Evolutionary conservation across 2,797 vertebrate species (phyloP).

Genomic region (Platyrinchus mystaceus): DNA sequence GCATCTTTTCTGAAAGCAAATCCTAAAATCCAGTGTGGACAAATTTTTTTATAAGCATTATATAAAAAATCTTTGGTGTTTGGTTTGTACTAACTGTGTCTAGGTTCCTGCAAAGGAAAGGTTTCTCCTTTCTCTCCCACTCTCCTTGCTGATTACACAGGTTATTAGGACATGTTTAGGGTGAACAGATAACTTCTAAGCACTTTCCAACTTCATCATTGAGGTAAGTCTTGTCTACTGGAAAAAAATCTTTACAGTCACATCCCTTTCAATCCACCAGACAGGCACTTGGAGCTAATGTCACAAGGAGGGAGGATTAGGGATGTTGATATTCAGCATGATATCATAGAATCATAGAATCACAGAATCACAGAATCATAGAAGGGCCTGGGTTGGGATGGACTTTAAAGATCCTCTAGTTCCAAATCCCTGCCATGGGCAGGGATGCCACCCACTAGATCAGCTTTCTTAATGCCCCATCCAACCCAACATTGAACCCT

Average conservation of each 20-base stretch:
- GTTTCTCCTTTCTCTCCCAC: not conserved
- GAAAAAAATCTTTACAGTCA: not conserved
- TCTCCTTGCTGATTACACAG: not conserved
- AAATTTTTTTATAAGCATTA: not conserved
- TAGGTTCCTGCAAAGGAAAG: not conserved
- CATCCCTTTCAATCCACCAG: not conserved
- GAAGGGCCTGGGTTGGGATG: not conserved
- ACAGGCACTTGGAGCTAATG: not conserved
- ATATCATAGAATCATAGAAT: not conserved
- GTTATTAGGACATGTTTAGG: not conserved
- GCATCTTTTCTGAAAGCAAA: not conserved
- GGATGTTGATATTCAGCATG: not conserved
- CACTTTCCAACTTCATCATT: not conserved
- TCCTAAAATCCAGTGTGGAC: not conserved
- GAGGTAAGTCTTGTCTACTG: not conserved
- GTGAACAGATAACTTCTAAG: not conserved
- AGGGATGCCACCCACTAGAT: fast-evolving
- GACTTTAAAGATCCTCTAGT: not conserved
- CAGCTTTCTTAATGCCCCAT: not conserved
- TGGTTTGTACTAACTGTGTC: not conserved
- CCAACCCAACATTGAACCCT: not conserved
- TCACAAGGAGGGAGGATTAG: not conserved
- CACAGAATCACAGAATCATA: not conserved
- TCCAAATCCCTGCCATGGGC: not conserved
- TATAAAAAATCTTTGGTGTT: not conserved